Base-by-base conservation (phyloP, 2,797 vertebrate species). In the Morus bassanus region DNA sequence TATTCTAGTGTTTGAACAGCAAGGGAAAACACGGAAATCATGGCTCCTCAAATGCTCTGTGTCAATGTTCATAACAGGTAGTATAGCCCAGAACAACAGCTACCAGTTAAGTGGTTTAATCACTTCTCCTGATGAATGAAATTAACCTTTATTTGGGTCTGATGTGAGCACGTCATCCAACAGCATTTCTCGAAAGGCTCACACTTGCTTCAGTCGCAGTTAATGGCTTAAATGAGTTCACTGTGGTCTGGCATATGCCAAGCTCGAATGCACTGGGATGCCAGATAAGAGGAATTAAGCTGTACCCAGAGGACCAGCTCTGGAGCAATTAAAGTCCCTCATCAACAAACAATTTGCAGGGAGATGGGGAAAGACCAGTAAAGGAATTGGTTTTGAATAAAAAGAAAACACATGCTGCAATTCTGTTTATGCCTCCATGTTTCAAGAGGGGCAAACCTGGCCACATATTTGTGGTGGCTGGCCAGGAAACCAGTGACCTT, bases 11-110 rank as follows among this genome's bases (percentile, higher is more conserved):
- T 83, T 89, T 85, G 70, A 83, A 76, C 43, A 96, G 82, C 64
- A 83, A 64, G 72, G 89, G 90, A 79, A 95, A 96, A 95, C 83
- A 81, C 21, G 76, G 85, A 82, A 93, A 91, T 64, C 39, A 24
- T 4, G 0, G 63, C 68, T 89, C 78, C 82, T 77, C 45, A 80
- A 70, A 48, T 4, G 3, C 18, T 41, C 67, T 18, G n/a, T 79
- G 67, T 79, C 24, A 61, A 56, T 43, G 79, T 46, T 72, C 6
- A 1, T 73, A 51, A 69, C 15, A 63, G 77, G 68, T 41, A 73
- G 46, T 9, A 41, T 4, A 77, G 39, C 59, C 46, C 82, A 81
- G 51, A 88, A 68, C 51, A 46, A 84, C 0, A 0, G 39, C 84
- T 82, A 69, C 30, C 75, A 73, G 60, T 41, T 51, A 30, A 95